Conservation (phyloP, 2,113 vertebrate genomes). For the Burhinus bistriatus region DNA sequence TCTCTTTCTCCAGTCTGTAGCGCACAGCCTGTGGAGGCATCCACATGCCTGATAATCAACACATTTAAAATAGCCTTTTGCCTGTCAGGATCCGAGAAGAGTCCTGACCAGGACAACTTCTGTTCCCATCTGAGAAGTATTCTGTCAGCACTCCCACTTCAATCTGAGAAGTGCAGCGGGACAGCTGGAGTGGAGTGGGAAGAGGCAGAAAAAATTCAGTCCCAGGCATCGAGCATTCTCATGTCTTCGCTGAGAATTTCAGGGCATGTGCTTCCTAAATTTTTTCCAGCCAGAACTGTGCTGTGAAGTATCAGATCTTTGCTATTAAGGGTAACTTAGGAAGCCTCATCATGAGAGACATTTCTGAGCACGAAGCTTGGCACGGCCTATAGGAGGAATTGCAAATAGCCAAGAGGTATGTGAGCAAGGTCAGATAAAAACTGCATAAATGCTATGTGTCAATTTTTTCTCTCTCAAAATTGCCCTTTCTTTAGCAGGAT, state of each 20-base stretch:
- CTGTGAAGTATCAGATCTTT: background rate
- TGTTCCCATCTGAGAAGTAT: background rate
- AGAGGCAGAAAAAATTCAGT: background rate
- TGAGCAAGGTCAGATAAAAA: background rate
- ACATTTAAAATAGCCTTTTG: slow-evolving; percentile 50
- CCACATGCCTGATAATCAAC: slow-evolving; percentile 18
- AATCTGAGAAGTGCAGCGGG: background rate
- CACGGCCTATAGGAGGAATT: background rate
- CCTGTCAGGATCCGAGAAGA: background rate
- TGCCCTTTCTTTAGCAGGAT: background rate
- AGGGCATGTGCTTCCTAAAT: background rate
- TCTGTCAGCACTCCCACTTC: slow-evolving; percentile 10
- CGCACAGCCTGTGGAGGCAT: background rate
- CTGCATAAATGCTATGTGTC: background rate
- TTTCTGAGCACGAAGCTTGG: background rate
- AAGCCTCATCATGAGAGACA: background rate
- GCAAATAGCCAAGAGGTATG: background rate
- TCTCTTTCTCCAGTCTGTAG: background rate
- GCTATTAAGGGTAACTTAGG: background rate
- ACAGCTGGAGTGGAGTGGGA: slow-evolving; percentile 7
- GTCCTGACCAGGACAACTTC: background rate
- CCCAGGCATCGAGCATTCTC: background rate
- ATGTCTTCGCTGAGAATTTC: background rate
- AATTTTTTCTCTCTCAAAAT: background rate
- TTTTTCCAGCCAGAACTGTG: background rate